These are phyloP conservation scores for Elysia crispata DNA, from an alignment of 2,888 invertebrate genomes.

Conservation along the genomic window DNA sequence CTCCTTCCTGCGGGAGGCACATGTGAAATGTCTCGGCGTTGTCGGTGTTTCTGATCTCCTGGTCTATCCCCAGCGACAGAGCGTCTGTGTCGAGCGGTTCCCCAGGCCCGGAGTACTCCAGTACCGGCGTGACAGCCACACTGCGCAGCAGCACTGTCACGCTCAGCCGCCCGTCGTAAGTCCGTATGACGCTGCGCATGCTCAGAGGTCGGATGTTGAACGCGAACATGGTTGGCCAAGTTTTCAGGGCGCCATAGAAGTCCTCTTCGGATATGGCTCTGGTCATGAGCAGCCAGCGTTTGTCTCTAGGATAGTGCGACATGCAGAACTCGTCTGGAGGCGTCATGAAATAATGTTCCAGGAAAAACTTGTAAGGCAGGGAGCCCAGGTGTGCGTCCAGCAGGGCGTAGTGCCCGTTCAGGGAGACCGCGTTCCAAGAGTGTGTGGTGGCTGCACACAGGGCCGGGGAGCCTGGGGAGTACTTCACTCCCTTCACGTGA, in stretches of 20 bases:
- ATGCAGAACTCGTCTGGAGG: conserved; percentile 66
- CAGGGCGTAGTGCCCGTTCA: conserved; percentile 64
- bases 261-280: conserved; percentile 59
- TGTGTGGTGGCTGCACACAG: conserved; percentile 56
- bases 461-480: conserved; percentile 64
- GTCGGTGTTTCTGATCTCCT: conserved; percentile 66
- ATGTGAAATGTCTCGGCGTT: conserved; percentile 70
- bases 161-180: conserved; percentile 67
- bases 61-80: conserved; percentile 65
- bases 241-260: conserved; percentile 65
- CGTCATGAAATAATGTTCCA: conserved; percentile 67
- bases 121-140: conserved; percentile 67
- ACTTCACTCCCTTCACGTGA: conserved; percentile 63
- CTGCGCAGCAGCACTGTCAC: conserved; percentile 66
- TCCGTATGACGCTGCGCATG: conserved; percentile 65
- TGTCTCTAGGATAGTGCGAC: conserved; percentile 68
- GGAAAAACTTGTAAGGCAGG: conserved; percentile 62
- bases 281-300: conserved; percentile 66
- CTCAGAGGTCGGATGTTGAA: conserved; percentile 68
- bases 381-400: conserved; percentile 65
- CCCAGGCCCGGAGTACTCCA: conserved; percentile 67
- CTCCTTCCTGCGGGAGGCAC: conserved; percentile 67
- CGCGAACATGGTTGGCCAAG: conserved; percentile 70
- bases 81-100: conserved; percentile 61
- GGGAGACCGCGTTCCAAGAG: conserved; percentile 65